Evolutionary conservation across 2,888 invertebrate species (phyloP).

Genomic region (Polietes domitor): DNA sequence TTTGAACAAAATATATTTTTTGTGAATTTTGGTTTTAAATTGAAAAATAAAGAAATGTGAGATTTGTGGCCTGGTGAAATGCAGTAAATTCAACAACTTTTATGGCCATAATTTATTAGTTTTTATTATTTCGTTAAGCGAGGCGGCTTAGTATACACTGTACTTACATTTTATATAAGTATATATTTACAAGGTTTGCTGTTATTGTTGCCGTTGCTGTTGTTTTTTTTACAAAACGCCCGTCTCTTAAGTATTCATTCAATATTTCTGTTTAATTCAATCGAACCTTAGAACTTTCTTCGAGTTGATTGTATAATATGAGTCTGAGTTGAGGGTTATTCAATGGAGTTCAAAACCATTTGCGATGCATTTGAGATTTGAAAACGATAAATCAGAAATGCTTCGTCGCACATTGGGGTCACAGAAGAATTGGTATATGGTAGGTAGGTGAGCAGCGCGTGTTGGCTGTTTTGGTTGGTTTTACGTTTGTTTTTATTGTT

Average conservation of each 20-base stretch:
- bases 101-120: no score
- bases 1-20: no score
- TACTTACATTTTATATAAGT: neutral
- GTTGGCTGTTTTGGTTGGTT: neutral
- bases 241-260: neutral
- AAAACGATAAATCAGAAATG: constrained; percentile 52
- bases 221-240: neutral
- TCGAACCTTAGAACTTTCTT: constrained; percentile 32
- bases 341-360: constrained; percentile 59
- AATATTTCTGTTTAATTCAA: neutral
- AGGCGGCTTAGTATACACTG: no score
- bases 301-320: neutral
- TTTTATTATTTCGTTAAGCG: no score
- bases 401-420: constrained; percentile 62
- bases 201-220: neutral
- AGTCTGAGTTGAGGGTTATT: constrained; percentile 38
- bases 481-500: neutral
- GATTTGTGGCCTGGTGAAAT: no score
- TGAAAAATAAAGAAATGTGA: no score
- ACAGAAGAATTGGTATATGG: neutral
- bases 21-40: no score
- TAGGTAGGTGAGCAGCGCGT: neutral
- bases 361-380: neutral
- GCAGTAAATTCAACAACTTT: no score
- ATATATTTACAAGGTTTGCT: neutral